Conservation (phyloP, 2,797 vertebrate species). For the Mus caroli region DNA sequence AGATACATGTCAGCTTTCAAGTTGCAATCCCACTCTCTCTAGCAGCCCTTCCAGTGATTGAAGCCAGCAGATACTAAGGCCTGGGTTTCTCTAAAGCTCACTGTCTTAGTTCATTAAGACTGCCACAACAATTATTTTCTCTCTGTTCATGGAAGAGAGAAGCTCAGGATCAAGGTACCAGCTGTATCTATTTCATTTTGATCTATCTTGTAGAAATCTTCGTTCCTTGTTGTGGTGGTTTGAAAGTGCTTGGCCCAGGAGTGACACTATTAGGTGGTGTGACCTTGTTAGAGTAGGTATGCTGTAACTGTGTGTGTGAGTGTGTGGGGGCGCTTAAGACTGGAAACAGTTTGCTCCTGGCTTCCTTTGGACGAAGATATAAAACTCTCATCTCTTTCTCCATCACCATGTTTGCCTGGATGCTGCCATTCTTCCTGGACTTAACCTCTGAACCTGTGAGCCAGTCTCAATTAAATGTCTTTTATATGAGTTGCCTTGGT, state of each 20-base stretch:
- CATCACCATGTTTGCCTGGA: background rate
- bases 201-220: background rate
- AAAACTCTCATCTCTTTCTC: background rate
- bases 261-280: background rate
- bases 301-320: no score
- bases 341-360: background rate
- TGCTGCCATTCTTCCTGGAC: background rate
- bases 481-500: background rate
- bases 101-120: background rate
- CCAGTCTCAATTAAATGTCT: background rate
- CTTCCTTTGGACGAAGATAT: background rate
- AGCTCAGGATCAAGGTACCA: background rate
- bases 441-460: background rate
- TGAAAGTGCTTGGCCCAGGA: background rate
- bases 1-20: background rate
- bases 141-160: background rate
- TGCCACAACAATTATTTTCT: background rate
- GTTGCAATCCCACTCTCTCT: background rate
- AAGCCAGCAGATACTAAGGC: background rate
- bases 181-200: background rate
- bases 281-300: background rate
- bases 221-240: background rate
- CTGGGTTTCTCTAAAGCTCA: background rate
- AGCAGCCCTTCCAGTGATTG: background rate
- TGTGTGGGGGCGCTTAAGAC: no score